Percentiles rank a stretch among this genome's conserved stretches.
These are phyloP conservation scores for Hypercompe scribonia DNA, from an alignment of 2,888 invertebrate genomes.

Conservation along the genomic window DNA sequence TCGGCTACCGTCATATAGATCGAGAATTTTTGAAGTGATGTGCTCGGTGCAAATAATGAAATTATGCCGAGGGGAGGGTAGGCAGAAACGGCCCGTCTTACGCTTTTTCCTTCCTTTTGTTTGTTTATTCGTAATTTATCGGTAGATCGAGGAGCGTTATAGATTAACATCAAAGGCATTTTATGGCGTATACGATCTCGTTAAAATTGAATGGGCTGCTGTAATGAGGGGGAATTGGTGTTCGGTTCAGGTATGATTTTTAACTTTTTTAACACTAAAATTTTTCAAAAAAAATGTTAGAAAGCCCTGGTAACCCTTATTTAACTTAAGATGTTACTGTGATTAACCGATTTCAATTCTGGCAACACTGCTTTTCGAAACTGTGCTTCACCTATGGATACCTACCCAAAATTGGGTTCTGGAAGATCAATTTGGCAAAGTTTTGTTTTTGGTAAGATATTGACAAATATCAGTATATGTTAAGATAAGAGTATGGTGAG, in stretches of 20 bases:
- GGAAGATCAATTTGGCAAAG: background rate
- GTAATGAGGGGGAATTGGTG: slow-evolving; percentile 61
- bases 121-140: slow-evolving; percentile 80
- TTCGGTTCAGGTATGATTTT: slow-evolving; percentile 49
- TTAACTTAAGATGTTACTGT: background rate
- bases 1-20: slow-evolving; percentile 55
- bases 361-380: background rate
- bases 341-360: background rate
- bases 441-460: background rate
- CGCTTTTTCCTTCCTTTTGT: slow-evolving; percentile 71
- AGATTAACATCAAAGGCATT: slow-evolving; percentile 79
- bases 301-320: background rate
- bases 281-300: background rate
- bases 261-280: slow-evolving; percentile 27
- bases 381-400: background rate
- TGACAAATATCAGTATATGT: no score
- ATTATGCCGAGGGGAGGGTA: slow-evolving; percentile 62
- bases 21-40: slow-evolving; percentile 68
- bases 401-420: background rate
- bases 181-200: slow-evolving; percentile 65
- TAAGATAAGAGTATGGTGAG: no score
- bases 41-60: slow-evolving; percentile 74
- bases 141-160: slow-evolving; percentile 74
- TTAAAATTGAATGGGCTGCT: slow-evolving; percentile 71
- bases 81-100: slow-evolving; percentile 49